A percentile compares a stretch with the other conserved stretches of the same genome.
phyloP scores from a whole-genome alignment of 1,140 invertebrate species.

The Pseudoatta argentina region DNA sequence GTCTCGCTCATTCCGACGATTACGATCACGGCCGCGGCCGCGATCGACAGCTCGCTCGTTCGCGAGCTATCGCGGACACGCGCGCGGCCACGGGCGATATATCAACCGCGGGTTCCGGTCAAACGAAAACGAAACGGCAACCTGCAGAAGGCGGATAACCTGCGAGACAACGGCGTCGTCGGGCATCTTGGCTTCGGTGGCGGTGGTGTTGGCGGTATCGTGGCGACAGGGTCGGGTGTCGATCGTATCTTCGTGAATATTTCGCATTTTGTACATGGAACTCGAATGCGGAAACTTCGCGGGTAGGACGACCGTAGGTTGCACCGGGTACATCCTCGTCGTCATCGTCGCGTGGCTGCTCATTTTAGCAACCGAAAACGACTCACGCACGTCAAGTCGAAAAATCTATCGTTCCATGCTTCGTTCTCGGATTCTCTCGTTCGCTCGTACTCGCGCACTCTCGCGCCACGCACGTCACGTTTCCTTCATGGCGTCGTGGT shows the following conservation, averaged over 20 bases:
- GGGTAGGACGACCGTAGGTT: conserved; percentile 86
- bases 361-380: background rate
- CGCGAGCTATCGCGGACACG: conserved; percentile 13
- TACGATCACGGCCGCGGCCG: background rate
- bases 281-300: conserved; percentile 85
- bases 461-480: conserved; percentile 68
- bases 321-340: conserved; percentile 87
- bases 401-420: background rate
- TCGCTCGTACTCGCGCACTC: background rate
- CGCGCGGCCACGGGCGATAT: conserved; percentile 42
- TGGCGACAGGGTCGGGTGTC: too few species aligned
- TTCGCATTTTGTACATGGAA: conserved; percentile 89
- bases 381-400: background rate
- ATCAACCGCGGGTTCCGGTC: background rate
- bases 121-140: conserved; percentile 85
- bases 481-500: background rate
- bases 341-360: conserved; percentile 34
- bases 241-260: conserved; percentile 83
- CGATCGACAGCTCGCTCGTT: conserved; percentile 23
- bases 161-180: conserved; percentile 87
- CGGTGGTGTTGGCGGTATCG: background rate
- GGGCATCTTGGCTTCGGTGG: conserved; percentile 74
- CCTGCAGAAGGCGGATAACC: conserved; percentile 91
- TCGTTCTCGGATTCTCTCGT: background rate
- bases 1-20: conserved; percentile 42